Base-by-base conservation (phyloP, 2,797 vertebrate species). In the Platyrinchus mystaceus region DNA sequence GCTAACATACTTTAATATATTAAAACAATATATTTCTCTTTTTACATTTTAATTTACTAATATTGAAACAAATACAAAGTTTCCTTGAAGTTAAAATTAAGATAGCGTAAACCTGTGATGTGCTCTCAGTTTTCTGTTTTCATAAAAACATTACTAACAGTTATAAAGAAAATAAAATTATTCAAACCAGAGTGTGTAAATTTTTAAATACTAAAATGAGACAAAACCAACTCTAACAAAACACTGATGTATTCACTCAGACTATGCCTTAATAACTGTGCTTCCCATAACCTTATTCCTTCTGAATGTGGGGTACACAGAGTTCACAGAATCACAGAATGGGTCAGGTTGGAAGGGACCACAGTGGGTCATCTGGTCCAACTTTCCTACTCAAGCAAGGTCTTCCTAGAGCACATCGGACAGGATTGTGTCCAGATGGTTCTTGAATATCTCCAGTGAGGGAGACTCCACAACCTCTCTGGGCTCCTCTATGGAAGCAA, bases 361-460 rank as follows among this genome's bases (percentile, higher is more conserved):
- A 8, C 52, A 12, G 3, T 23, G 30, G 14, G 6, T 66, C 26
- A 17, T 1, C 22, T 53, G 46, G 2, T 59, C 52, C 52, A 14
- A 28, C 1, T 30, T 47, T 39, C 13, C 39, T 53, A 39, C 34
- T 90, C 4, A 1, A 39, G 28, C 26, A 52, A 15, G 21, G 3
- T 34, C 39, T 28, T 28, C 19, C 52, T 13, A 47, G 59, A 73
- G 34, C 73, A 36, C 59, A 7, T 8, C 6, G 34, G 10, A 47
- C 34, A 24, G 39, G 7, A 21, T 9, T 21, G 27, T 59, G 27
- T 2, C 22, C 59, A 10, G 26, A 1, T 0, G 3, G 6, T 16
- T 50, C 28, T 19, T 4, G 10, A 44, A 2, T 23, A 64, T 58
- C n/a, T 32, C 28, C 50, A 52, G 44, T 34, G 30, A 34, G 15